These are phyloP conservation scores for Tor tambroides DNA, from an alignment of 2,113 vertebrate genomes.

Conservation along the genomic window DNA sequence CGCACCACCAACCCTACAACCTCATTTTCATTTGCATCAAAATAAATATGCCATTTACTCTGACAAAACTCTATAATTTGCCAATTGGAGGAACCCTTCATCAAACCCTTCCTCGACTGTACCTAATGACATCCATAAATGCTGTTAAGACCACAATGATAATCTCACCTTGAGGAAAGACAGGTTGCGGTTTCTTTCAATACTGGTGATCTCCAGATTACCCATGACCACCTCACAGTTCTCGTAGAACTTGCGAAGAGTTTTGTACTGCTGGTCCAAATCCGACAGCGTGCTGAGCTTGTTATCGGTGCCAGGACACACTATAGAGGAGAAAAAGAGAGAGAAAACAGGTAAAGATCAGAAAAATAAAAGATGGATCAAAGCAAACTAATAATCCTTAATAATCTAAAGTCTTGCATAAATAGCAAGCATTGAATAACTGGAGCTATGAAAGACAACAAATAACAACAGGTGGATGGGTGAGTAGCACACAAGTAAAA, in stretches of 20 bases:
- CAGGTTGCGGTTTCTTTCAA: slow-evolving; percentile 92
- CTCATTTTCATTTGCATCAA: neutral
- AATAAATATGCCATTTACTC: neutral
- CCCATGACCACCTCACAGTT: slow-evolving; percentile 99
- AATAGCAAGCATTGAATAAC: neutral
- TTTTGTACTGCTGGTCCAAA: slow-evolving; percentile 94
- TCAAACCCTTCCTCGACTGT: neutral
- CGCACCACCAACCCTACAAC: neutral
- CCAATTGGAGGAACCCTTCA: neutral
- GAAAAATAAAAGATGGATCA: no score
- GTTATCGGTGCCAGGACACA: slow-evolving; percentile 85
- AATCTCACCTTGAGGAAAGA: slow-evolving; percentile 91
- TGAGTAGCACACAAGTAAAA: neutral
- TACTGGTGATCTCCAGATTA: slow-evolving; percentile 98
- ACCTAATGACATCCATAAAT: no score
- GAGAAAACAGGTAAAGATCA: no score
- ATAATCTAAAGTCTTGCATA: neutral
- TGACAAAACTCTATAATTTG: neutral
- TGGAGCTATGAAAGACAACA: neutral
- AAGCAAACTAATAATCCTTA: neutral
- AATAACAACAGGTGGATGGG: neutral
- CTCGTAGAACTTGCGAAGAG: slow-evolving; percentile 94
- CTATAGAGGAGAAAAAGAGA: slow-evolving; percentile 55
- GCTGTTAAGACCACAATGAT: no score
- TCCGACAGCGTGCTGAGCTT: slow-evolving; percentile 97